Percentiles rank a stretch among this genome's conserved stretches.
Evolutionary conservation across 92 coral and sea anemone genomes (phyloP).

Genomic region (Isaurus tuberculatus): DNA sequence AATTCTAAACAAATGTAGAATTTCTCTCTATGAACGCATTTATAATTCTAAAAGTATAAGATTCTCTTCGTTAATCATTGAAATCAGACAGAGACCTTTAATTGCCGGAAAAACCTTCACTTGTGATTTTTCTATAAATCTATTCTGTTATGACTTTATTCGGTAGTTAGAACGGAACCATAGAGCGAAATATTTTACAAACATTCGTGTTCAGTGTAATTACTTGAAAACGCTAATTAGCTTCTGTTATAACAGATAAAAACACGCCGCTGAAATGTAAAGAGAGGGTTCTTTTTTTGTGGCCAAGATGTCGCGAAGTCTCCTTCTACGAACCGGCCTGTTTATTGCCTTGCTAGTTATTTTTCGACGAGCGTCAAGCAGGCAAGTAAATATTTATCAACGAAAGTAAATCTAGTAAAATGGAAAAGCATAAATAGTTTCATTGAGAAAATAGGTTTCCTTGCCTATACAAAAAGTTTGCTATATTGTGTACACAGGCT

Average conservation of each 20-base stretch:
- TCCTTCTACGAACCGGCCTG: background rate
- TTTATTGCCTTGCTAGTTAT: background rate
- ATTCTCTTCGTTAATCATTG: background rate
- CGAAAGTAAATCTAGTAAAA: background rate
- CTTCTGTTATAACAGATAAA: background rate
- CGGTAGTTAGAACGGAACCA: background rate
- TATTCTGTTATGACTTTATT: background rate
- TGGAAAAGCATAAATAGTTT: background rate
- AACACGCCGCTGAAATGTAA: background rate
- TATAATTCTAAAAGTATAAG: background rate
- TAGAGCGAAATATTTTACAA: background rate
- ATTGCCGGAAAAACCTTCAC: background rate
- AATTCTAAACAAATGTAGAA: no score
- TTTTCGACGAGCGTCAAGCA: constrained; percentile 13
- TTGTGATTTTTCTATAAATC: background rate
- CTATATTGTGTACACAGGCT: no score
- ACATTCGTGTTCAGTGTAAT: background rate
- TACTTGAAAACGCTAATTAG: background rate
- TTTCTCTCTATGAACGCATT: no score
- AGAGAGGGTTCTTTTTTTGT: background rate
- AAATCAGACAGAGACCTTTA: background rate
- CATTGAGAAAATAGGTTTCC: background rate
- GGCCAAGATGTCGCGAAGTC: constrained; percentile 1
- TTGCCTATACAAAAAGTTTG: no score
- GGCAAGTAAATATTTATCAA: constrained; percentile 20